Percentiles rank a stretch among this genome's conserved stretches.
These are phyloP conservation scores for Phyllotreta striolata DNA, from an alignment of 2,888 invertebrate genomes.

Conservation along the genomic window DNA sequence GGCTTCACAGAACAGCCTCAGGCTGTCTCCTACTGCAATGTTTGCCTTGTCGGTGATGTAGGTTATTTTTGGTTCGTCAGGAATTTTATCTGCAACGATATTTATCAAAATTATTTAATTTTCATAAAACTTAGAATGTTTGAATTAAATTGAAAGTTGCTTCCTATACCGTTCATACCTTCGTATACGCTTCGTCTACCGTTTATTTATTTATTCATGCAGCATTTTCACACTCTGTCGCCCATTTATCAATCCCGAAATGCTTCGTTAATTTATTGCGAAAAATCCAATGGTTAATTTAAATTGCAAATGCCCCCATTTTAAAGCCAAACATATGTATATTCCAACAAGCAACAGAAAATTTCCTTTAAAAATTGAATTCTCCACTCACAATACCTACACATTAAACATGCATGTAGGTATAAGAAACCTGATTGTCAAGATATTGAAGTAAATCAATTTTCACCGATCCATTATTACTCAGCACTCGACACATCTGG, in stretches of 20 bases:
- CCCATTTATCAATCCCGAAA: too few species aligned
- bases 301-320: too few species aligned
- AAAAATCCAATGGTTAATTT: too few species aligned
- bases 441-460: neutral
- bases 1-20: slow-evolving; percentile 79
- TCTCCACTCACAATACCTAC: too few species aligned
- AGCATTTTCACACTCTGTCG: too few species aligned
- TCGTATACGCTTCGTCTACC: too few species aligned
- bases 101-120: slow-evolving; percentile 12
- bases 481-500: slow-evolving; percentile 5
- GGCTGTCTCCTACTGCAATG: slow-evolving; percentile 69
- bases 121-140: neutral
- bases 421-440: neutral
- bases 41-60: slow-evolving; percentile 71
- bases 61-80: slow-evolving; percentile 69
- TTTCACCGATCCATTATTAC: slow-evolving; percentile 3
- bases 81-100: slow-evolving; percentile 68
- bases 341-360: too few species aligned
- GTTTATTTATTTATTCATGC: too few species aligned
- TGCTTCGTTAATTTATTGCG: too few species aligned
- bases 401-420: too few species aligned
- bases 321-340: too few species aligned
- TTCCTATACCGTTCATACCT: neutral
- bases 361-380: too few species aligned
- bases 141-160: neutral